Evolutionary conservation across 2,113 vertebrate genomes (phyloP).

Genomic region (Chamaetylas fuelleborni): DNA sequence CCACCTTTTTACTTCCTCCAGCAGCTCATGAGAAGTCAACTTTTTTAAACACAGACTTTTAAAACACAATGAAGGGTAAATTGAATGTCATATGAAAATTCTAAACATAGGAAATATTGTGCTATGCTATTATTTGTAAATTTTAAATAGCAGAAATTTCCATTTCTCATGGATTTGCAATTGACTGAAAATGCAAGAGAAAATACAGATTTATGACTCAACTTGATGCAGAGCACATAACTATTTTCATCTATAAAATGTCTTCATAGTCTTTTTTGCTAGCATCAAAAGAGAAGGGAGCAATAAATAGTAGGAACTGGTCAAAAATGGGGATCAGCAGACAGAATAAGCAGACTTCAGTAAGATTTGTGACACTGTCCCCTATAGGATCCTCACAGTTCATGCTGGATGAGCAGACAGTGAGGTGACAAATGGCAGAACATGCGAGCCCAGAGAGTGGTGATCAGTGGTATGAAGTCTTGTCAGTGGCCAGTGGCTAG

Average conservation of each 20-base stretch:
- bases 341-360: not conserved
- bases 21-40: not conserved
- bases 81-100: not conserved
- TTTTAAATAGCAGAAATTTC: not conserved
- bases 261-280: not conserved
- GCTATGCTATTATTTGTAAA: not conserved
- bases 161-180: not conserved
- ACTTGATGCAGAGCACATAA: not conserved
- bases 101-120: not conserved
- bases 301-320: not conserved
- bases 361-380: not conserved
- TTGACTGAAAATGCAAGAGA: not conserved
- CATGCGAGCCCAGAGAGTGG: not conserved
- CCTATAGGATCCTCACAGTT: not conserved
- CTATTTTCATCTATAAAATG: not conserved
- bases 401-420: not conserved
- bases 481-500: not conserved
- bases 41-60: not conserved
- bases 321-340: not conserved
- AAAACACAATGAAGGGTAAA: not conserved
- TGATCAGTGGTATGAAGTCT: not conserved
- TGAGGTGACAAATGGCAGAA: not conserved
- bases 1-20: not conserved
- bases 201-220: not conserved
- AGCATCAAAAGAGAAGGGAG: not conserved